Base-by-base conservation (phyloP, 2,797 vertebrate genomes). In the Acanthurus tractus region DNA sequence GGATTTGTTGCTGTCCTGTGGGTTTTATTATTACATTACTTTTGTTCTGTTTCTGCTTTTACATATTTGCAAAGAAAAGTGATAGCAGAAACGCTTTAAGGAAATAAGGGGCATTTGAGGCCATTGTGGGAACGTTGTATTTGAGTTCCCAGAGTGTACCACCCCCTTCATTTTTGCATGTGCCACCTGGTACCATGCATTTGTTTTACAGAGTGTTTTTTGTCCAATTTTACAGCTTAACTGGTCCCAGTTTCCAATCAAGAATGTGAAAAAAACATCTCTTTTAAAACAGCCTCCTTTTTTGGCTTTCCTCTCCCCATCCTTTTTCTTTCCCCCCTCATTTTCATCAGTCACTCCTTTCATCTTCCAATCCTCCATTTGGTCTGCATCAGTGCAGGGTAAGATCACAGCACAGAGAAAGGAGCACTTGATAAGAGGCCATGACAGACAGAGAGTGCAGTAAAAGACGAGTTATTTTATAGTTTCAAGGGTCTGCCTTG, bases 291-390 rank as follows among this genome's bases (percentile, higher is more conserved):
- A 0, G 44, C 65, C 69, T 77, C 45, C 58, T 76, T 72, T 79
- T 76, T 49, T 62, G 70, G 61, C 70, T 84, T 82, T 82, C 55
- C 67, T 81, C 61, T 81, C 64, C 14, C 52, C 46, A 56, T 78
- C 64, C 66, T 76, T 67, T 58, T 58, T 40, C 63, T 44, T 36
- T 50, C 50, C 46, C 50, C 36, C 45, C 66, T 81, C 63, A 86
- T 89, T 62, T 67, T 84, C 74, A 82, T 89, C 87, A 88, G 79
- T 83, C 46, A 18, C 18, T 79, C 62, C 86, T 92, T 93, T 92
- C 73, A 90, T 93, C 83, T 88, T 79, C 23, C 71, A 80, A 78
- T 82, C 68, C 70, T 83, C 84, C 91, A 90, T 93, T 91, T 93
- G 92, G 89, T 93, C 73, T 90, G 81, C 85, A 91, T 93, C 88